Evolutionary conservation across 2,888 invertebrate species (phyloP), one percentile per base, ranked within the genome.

Genomic region (Bugula neritina): DNA sequence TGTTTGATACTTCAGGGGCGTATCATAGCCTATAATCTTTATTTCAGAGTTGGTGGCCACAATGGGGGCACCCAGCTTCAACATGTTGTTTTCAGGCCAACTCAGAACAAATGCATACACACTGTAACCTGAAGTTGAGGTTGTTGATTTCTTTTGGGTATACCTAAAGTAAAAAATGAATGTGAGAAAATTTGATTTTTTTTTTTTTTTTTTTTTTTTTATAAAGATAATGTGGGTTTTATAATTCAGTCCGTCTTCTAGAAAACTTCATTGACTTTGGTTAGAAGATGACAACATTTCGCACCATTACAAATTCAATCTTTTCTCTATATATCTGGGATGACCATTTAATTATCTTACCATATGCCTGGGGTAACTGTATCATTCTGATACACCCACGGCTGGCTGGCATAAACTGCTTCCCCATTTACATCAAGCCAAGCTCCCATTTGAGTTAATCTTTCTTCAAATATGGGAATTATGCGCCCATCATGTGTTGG

Each of bases 401-500:
- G 93, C 2, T 86, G 87, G 0, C 89, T 89, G 1, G 85, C 86
- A 80, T 93, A 95, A 76, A 95, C 92, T 0, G 92, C 93, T 80
- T 93, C 92, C 0, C 94, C 94, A 79, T 94, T 95, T n/a, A 89
- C 84, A 1, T 84, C 79, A 21, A 96, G 85, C 95, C 95, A 95
- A 21, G 79, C 72, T 1, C 95, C 95, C 77, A 95, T 87, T 76
- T 89, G 87, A 17, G 88, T 83, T 0, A 95, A 86, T 63, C 94
- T 88, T 80, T 95, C 93, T 86, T 94, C 90, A 84, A 90, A 94
- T 80, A 95, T 90, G 0, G 92, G 91, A 1, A 88, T 83, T 75
- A 96, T 94, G 3, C 89, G 90, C 1, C 95, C 95, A 77, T 93
- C 92, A 80, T 90, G 91, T 0, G 93, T 92, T 23, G 95, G 94